phyloP scores from a whole-genome alignment of 2,113 vertebrate species.

The Carlito syrichta region DNA sequence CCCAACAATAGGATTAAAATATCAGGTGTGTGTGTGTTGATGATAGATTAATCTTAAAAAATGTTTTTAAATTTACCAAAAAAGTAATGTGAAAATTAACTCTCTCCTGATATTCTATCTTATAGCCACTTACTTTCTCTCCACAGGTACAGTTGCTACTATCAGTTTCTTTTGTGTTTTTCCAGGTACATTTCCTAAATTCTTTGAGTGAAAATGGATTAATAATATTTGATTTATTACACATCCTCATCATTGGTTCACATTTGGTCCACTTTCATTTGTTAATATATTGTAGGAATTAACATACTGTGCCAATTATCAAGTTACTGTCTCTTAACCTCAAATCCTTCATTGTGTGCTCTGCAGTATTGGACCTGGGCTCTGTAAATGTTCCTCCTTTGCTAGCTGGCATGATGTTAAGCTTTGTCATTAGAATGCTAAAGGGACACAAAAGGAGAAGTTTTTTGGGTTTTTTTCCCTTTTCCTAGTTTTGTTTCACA shows the following conservation, averaged over 20 bases:
- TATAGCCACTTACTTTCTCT: background rate
- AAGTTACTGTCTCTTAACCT: background rate
- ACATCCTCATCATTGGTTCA: background rate
- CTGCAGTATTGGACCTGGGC: background rate
- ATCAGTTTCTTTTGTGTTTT: background rate
- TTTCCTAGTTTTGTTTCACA: background rate
- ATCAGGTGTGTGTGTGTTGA: background rate
- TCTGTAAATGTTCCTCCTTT: background rate
- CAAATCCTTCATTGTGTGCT: background rate
- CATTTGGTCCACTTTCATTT: background rate
- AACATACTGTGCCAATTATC: background rate
- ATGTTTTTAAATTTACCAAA: no score
- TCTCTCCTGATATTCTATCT: background rate
- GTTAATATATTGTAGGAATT: background rate
- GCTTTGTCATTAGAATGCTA: background rate
- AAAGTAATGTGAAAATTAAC: background rate
- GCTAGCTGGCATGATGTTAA: background rate
- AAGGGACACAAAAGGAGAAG: background rate
- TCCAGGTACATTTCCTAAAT: background rate
- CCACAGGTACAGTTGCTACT: background rate
- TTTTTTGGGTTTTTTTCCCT: background rate
- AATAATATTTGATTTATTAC: background rate
- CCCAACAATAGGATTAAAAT: background rate
- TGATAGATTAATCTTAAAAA: background rate
- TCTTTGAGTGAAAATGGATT: background rate